Base-by-base conservation (phyloP, 2,888 invertebrate genomes). In the Meteorus colon region DNA sequence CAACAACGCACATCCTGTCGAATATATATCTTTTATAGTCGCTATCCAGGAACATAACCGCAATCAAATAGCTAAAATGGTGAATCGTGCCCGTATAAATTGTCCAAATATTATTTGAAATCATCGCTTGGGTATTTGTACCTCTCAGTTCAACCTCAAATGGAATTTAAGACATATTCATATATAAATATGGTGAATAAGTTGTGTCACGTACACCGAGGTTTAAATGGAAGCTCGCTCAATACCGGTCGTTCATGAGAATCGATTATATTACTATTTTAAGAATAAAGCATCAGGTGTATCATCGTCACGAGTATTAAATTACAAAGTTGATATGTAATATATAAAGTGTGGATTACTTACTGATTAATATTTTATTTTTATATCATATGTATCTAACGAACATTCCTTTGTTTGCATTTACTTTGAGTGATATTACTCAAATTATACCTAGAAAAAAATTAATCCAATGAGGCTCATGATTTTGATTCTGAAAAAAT, bases 1-100 rank as follows among this genome's bases (percentile, higher is more conserved):
- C 63, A 65, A 74, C 69, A 51, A 55, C 55, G 71, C 67, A 66
- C 63, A 70, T 75, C 75, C 75, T 70, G 75, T 75, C 37, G 37
- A 51, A 31, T 62, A 62, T 62, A 62, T 62, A 62, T 31, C n/a
- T 62, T 62, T 62, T 29, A 31, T 16, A 62, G 14, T 8, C 55
- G 48, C 34, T 41, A 31, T 19, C n/a, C 24, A 41, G 6, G 4
- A 27, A 27, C 19, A 29, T 27, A 51, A 41, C 67, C 67, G 14
- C 67, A 68, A 27, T 12, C 27, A 19, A 37, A 37, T 19, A 37
- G 19, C 14, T 19, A 65, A 37, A 31, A 12, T 37, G 5, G 3
- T 24, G 65, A 19, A 0, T 55, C 55, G 19, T 48, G 4, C n/a
- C n/a, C n/a, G n/a, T 48, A 16, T 48, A 48, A n/a, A 48, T 48